Evolutionary conservation across 1,140 invertebrate species (phyloP), one percentile per base, ranked within the genome.

Genomic region (Parapsyche elsis): DNA sequence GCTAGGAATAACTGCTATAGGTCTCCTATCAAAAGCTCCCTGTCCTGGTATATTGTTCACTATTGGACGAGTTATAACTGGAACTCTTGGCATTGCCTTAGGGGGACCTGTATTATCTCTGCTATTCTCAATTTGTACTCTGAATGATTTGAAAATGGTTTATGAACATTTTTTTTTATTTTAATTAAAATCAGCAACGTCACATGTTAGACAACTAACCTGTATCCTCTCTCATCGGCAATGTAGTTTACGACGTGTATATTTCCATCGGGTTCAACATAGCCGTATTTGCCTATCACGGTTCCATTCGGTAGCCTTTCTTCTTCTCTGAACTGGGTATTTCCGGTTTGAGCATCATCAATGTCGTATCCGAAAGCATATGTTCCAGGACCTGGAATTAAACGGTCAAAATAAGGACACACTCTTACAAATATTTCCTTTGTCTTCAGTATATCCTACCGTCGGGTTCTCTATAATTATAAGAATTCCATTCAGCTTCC

Each of bases 361-460:
- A 93, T 85, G 74, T 94, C 91, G 84, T 93, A 94, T 14, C 92
- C 92, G 85, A 93, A 94, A 10, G 90, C 88, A 84, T 94, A 94
- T 0, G 92, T 91, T 16, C 91, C 91, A 12, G 90, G 89, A 23
- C 91, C 92, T 90, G 49, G 0, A 83, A 79, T 70, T 21, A 26
- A 49, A 21, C 10, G 12, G 16, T 26, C 4, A 71, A 71, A 44
- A 24, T 71, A n/a, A n/a, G n/a, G n/a, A n/a, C n/a, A n/a, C n/a
- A n/a, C n/a, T n/a, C 30, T 38, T 38, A n/a, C 30, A 4, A 38
- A 7, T 38, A 38, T 23, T 71, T 71, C n/a, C n/a, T 5, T 19
- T 19, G 5, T 71, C 67, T 59, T 59, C 9, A 77, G 5, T 10
- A 26, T 64, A 12, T 21, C 9, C 23, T 67, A 82, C 81, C 81